Percentiles rank a stretch among this genome's conserved stretches.
Evolutionary conservation across 2,113 vertebrate species (phyloP).

Genomic region (Notiomystis cincta): DNA sequence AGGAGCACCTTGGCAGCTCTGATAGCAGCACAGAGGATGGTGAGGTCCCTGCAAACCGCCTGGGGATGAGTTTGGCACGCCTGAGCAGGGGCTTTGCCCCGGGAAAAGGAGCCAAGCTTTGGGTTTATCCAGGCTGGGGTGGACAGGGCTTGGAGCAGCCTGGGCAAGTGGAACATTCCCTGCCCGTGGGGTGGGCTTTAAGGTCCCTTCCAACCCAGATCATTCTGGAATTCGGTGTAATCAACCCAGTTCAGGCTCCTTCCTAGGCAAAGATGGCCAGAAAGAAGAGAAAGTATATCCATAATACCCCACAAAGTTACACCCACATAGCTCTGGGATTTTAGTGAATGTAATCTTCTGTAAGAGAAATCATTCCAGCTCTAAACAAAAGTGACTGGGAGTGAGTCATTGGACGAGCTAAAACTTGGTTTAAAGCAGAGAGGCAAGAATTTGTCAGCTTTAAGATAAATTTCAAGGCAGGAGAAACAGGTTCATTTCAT

Average conservation of each 20-base stretch:
- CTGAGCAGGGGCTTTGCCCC: not conserved
- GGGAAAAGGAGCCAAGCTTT: fast-evolving
- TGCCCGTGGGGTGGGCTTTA: not conserved
- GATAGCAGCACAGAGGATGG: constrained; percentile 92
- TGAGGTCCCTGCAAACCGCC: constrained; percentile 61
- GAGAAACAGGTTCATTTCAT: constrained; percentile 24
- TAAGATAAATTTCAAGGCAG: constrained; percentile 5
- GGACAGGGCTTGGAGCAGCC: not conserved
- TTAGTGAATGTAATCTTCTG: not conserved
- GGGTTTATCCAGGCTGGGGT: not conserved
- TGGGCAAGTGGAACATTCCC: not conserved
- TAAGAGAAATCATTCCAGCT: not conserved
- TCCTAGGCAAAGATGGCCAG: not conserved
- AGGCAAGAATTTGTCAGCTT: not conserved
- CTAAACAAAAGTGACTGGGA: not conserved
- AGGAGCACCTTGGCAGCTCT: constrained; percentile 91
- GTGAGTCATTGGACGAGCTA: not conserved
- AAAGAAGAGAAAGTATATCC: not conserved
- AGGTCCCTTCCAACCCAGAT: not conserved
- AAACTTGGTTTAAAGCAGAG: not conserved
- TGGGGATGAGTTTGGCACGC: not conserved
- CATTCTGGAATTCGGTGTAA: not conserved
- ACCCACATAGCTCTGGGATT: not conserved
- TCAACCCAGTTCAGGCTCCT: not conserved
- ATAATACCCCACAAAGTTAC: not conserved